Evolutionary conservation across 2,797 vertebrate species (phyloP), one percentile per base, ranked within the genome.

Genomic region (Nothura maculosa): DNA sequence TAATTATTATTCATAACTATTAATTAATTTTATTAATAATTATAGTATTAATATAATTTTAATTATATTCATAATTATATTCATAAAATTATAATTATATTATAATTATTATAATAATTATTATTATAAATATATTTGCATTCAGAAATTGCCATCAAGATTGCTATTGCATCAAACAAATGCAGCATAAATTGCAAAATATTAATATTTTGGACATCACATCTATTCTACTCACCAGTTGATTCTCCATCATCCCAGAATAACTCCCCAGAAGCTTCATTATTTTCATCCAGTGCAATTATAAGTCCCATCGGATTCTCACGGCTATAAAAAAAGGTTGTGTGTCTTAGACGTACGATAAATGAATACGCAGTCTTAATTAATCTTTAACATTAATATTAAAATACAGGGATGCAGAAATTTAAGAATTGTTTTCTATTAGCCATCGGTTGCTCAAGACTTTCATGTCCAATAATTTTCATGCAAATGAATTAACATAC

Each of bases 241-340:
- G 98, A 98, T 92, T 99, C 98, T 89, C 99, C 99, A 63, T 99
- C 99, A 95, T 99, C 99, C 99, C 99, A 99, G 97, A 99, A 99
- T 52, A 99, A 96, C 64, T 99, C 98, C 90, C 99, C 99, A 60
- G 73, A 91, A 36, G 99, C 99, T 83, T 89, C 55, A 5, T 92
- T 85, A 22, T 96, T 90, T 66, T 99, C 99, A 94, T 99, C 98
- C 76, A 99, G 97, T 17, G 99, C 98, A 84, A 99, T 60, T 79
- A 99, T 98, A 88, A 99, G 98, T 70, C 98, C 99, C 97, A 99
- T 97, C 30, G 99, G 98, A 62, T 98, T 98, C 76, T 40, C 96
- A 8, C 99, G 99, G 93, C 99, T 99, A 73, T 27, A 92, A 80
- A 72, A 52, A 32, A 82, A 81, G 78, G 61, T 69, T 7, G 6